Conservation (phyloP, 2,888 invertebrate species). For the Calliphora vomitoria region DNA sequence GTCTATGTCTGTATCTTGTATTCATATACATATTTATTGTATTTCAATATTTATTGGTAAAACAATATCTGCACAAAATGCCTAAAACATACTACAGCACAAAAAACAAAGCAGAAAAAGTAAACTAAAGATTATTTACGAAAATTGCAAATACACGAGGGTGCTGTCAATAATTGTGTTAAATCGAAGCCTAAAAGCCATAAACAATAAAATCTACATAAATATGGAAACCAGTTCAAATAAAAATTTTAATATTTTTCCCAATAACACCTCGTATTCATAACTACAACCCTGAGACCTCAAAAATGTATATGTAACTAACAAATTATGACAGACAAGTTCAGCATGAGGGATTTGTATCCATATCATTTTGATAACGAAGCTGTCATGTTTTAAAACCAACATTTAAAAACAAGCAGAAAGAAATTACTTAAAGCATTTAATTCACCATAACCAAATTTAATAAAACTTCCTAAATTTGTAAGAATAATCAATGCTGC, state of each 20-base stretch:
- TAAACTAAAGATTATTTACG: neutral
- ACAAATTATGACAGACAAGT: conserved; percentile 1
- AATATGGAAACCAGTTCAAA: neutral
- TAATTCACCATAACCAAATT: neutral
- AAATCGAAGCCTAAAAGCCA: neutral
- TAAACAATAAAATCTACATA: neutral
- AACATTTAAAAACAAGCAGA: neutral
- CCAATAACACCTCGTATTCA: neutral
- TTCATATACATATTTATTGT: neutral
- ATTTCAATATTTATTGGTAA: conserved; percentile 25
- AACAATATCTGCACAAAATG: conserved; percentile 1
- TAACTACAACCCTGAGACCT: neutral
- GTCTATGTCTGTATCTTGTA: neutral
- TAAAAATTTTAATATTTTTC: neutral
- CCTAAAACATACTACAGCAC: neutral
- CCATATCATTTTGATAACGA: neutral
- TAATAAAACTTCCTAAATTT: neutral
- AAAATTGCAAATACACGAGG: conserved; percentile 25
- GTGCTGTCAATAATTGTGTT: neutral
- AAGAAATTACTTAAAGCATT: neutral
- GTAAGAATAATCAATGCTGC: no score
- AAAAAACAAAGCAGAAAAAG: neutral
- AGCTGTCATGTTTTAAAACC: conserved; percentile 8
- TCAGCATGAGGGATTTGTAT: neutral
- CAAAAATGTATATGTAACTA: neutral